Evolutionary conservation across 64 coral and sea anemone species (phyloP).

Genomic region (Montipora capricornis): DNA sequence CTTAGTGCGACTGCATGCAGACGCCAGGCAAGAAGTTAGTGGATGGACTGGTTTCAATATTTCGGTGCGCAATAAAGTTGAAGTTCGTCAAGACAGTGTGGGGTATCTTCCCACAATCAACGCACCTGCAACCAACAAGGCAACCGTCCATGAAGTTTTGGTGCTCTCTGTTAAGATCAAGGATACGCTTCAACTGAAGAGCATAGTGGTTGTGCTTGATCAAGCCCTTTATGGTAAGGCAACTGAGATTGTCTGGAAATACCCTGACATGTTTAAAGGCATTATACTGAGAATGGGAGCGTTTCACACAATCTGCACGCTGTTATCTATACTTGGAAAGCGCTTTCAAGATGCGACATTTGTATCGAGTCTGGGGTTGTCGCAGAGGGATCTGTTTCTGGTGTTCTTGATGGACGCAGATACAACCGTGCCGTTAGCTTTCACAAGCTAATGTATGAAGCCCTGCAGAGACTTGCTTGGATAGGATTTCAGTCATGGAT

Average conservation of each 20-base stretch:
- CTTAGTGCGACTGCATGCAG: conserved; percentile 33
- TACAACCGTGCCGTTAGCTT: conserved; percentile 61
- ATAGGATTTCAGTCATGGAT: not conserved
- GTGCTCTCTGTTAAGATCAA: not conserved
- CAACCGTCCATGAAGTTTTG: not conserved
- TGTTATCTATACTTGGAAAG: no score
- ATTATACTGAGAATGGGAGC: no score
- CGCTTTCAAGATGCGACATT: not conserved
- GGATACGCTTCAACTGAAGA: not conserved
- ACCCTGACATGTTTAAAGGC: no score
- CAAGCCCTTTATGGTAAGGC: no score
- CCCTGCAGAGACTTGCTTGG: conserved; percentile 34
- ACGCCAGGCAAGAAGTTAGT: not conserved
- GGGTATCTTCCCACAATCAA: not conserved
- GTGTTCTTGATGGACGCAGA: conserved; percentile 44
- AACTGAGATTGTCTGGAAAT: no score
- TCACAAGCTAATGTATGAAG: conserved; percentile 61
- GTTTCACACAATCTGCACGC: no score
- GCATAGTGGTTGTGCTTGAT: not conserved
- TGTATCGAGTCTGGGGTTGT: conserved; percentile 37
- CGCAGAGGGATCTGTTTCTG: conserved; percentile 35
- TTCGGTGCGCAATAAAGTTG: not conserved
- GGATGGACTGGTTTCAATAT: not conserved
- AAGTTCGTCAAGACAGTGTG: not conserved
- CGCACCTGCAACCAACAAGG: not conserved